These are phyloP conservation scores for Ptilodon capucinus DNA, from an alignment of 2,888 invertebrate genomes.

Conservation along the genomic window DNA sequence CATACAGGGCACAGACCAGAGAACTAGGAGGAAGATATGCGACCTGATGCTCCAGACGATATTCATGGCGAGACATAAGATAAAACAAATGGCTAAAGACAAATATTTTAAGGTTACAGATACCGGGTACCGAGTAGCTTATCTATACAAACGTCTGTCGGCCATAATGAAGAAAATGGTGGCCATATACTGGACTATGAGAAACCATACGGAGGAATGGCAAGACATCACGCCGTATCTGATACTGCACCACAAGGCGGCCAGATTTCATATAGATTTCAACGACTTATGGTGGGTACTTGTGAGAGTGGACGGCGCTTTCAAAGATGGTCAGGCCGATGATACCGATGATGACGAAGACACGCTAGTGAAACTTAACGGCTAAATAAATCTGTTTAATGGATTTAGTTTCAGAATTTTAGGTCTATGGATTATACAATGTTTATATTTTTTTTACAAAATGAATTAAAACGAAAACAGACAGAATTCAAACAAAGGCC, in stretches of 20 bases:
- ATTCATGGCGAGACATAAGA: conserved; percentile 45
- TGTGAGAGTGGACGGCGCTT: conserved; percentile 33
- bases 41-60: conserved; percentile 44
- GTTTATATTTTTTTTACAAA: too few species aligned
- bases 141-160: conserved; percentile 29
- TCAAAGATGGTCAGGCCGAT: not conserved
- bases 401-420: too few species aligned
- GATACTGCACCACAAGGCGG: conserved; percentile 30
- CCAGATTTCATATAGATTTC: conserved; percentile 41
- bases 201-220: not conserved
- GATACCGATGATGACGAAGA: not conserved
- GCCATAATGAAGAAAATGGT: conserved; percentile 24
- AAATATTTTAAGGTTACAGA: conserved; percentile 34
- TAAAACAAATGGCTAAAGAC: conserved; percentile 32
- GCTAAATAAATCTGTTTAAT: too few species aligned
- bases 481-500: too few species aligned
- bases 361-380: too few species aligned
- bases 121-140: conserved; percentile 44
- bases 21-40: conserved; percentile 19
- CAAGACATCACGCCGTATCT: conserved; percentile 4
- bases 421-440: too few species aligned
- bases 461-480: too few species aligned
- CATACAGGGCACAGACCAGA: not conserved
- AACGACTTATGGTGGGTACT: conserved; percentile 45
- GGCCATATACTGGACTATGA: conserved; percentile 24